Base-by-base conservation (phyloP, 1,140 invertebrate species). In the Choristoneura fumiferana region DNA sequence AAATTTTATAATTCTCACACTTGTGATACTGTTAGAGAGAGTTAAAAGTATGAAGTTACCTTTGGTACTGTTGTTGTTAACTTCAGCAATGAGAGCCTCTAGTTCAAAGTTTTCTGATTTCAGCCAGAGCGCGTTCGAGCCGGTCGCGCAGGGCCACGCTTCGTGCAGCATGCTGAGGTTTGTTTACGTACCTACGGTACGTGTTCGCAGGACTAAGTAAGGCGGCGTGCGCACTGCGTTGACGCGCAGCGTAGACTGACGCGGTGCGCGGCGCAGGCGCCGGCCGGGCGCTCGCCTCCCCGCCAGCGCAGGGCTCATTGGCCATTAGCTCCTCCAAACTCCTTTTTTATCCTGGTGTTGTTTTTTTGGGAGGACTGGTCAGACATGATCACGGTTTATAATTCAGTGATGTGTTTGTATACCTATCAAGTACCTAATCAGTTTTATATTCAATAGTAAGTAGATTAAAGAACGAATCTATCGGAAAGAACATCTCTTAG, bases 41-140 rank as follows among this genome's bases (percentile, higher is more conserved):
- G 17, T 8, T n/a, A 14, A 13, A 36, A 54, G 12, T 33, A 8
- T 1, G 9, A 36, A 63, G 69, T 74, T 40, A 82, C 80, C 80
- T 78, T 81, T 84, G 14, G 69, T 10, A 57, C 61, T 76, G 60
- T 81, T 82, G 70, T 82, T 84, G 69, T 87, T 83, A 45, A 84
- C 75, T 57, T 87, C 84, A 1, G 76, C 77, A 35, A 87, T 76
- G 56, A 84, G 65, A 8, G 76, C 74, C 17, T 84, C 83, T 65
- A 84, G 56, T 60, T 83, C 82, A 67, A 77, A 72, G 60, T 60
- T 49, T 54, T 75, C 71, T 8, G 65, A 53, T 62, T 71, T 72
- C 54, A 65, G 68, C 70, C 70, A 72, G 60, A 57, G 17, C 13
- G 17, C 17, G 12, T 17, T 49, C 10, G 29, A 22, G 18, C 18